These are phyloP conservation scores for Branchellion lobata DNA, from an alignment of 2,888 invertebrate genomes.

Conservation along the genomic window DNA sequence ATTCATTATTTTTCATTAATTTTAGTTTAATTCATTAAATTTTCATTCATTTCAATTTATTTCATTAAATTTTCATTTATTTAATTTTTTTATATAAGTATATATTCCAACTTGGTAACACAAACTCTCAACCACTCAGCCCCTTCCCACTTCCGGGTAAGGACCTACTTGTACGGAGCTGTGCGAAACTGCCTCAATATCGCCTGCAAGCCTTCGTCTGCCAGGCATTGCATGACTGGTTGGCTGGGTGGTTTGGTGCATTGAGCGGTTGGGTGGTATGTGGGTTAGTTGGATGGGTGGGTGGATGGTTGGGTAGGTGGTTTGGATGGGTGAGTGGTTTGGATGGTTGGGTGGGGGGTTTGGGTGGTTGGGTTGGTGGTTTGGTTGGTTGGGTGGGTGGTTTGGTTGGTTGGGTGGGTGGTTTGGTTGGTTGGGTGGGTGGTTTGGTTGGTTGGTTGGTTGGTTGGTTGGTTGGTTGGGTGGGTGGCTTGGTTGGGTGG, in stretches of 20 bases:
- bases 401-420: no score
- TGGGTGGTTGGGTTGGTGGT: background rate
- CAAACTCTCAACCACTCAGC: slow-evolving; percentile 64
- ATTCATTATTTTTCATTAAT: no score
- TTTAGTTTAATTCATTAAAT: no score
- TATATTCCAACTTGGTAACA: no score
- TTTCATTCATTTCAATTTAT: no score
- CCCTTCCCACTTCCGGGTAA: slow-evolving; percentile 77
- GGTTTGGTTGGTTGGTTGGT: background rate
- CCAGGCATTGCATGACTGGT: background rate
- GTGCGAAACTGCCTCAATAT: slow-evolving; percentile 78
- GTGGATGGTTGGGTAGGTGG: background rate
- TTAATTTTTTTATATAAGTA: no score
- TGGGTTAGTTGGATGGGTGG: background rate
- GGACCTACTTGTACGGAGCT: slow-evolving; percentile 83
- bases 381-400: no score
- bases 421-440: background rate
- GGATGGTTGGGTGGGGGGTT: no score
- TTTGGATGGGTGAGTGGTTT: no score
- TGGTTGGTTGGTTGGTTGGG: no score
- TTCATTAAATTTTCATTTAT: no score
- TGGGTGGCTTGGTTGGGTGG: background rate
- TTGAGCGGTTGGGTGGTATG: background rate
- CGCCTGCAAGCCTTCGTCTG: slow-evolving; percentile 53
- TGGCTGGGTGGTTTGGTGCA: no score